phyloP scores from a whole-genome alignment of 2,888 invertebrate species.

The Platypus cylindrus region DNA sequence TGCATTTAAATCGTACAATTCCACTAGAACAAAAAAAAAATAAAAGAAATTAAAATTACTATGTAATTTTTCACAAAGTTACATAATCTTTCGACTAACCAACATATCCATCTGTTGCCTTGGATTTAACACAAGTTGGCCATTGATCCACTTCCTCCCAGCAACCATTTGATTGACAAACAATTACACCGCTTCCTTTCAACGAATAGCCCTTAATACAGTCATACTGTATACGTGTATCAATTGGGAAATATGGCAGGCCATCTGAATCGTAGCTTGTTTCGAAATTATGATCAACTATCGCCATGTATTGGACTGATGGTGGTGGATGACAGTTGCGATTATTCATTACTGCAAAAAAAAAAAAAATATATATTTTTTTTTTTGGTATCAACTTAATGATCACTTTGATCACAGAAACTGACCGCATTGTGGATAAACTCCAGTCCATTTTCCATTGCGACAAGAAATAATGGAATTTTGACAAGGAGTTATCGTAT shows the following conservation, averaged over 20 bases:
- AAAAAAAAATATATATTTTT: too few species aligned
- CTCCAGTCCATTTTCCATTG: conserved; percentile 32
- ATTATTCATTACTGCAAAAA: conserved; percentile 26
- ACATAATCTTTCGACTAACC: conserved; percentile 2
- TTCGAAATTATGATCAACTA: conserved; percentile 23
- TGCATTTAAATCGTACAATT: conserved; percentile 25
- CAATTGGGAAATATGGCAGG: conserved; percentile 27
- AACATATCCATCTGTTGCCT: conserved; percentile 19
- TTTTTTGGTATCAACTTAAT: too few species aligned
- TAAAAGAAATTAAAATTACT: conserved; percentile 1
- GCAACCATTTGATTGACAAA: conserved; percentile 32
- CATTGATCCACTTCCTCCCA: conserved; percentile 29
- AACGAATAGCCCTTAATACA: conserved; percentile 34
- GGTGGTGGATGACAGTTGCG: conserved; percentile 31
- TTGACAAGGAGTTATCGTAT: conserved; percentile 28
- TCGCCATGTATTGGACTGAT: conserved; percentile 25
- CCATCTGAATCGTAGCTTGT: conserved; percentile 17
- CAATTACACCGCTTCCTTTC: conserved; percentile 29
- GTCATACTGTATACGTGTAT: conserved; percentile 31
- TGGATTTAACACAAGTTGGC: conserved; percentile 23
- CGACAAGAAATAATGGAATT: conserved; percentile 28
- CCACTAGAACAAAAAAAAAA: conserved; percentile 18
- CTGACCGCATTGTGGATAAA: conserved; percentile 32
- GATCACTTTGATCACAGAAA: conserved; percentile 7
- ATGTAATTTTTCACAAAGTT: too few species aligned